A percentile compares a stretch with the other conserved stretches of the same genome.
Evolutionary conservation across 2,797 vertebrate species (phyloP).

Genomic region (Anabas testudineus): DNA sequence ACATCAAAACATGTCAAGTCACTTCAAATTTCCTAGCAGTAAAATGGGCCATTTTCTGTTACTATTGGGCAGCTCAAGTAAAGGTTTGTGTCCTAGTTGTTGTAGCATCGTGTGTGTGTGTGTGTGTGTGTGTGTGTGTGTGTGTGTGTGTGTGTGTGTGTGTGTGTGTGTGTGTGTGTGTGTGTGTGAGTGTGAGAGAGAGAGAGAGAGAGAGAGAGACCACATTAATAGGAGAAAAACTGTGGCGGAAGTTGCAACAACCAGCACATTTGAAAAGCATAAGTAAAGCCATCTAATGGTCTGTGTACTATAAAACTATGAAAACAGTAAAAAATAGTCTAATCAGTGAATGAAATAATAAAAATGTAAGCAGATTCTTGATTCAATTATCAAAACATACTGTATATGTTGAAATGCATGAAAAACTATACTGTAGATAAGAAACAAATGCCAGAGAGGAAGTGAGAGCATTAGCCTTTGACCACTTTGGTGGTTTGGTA

Average conservation of each 20-base stretch:
- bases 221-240: background rate
- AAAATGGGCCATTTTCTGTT: constrained; percentile 29
- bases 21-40: constrained; percentile 11
- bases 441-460: constrained; percentile 5
- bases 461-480: constrained; percentile 31
- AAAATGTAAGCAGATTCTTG: background rate
- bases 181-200: too few relatives aligned
- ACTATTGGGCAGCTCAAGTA: constrained; percentile 18
- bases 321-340: background rate
- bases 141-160: background rate
- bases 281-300: background rate
- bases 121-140: background rate
- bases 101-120: background rate
- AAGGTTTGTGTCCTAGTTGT: constrained; percentile 12
- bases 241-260: background rate
- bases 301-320: background rate
- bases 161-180: background rate
- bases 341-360: constrained; percentile 8
- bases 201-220: too few relatives aligned
- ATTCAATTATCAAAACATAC: background rate
- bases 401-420: background rate
- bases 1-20: constrained; percentile 34
- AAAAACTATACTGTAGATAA: constrained; percentile 17
- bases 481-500: constrained; percentile 20
- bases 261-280: background rate